Percentiles rank a stretch among this genome's conserved stretches.
phyloP scores from a whole-genome alignment of 2,888 invertebrate species.

The Polietes domitor region DNA sequence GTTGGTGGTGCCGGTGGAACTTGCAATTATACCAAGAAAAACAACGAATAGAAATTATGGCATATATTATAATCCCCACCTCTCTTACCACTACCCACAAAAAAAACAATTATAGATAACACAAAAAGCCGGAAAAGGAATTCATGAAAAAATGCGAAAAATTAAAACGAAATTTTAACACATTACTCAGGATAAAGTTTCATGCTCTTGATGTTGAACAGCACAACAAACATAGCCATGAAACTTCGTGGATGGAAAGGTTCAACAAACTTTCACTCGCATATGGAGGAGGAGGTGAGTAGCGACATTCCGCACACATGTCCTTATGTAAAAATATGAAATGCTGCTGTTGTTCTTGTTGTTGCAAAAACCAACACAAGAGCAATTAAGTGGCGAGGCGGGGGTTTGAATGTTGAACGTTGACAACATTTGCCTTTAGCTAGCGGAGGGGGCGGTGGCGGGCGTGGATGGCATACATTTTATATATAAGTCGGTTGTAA shows the following conservation, averaged over 20 bases:
- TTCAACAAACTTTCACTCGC: not conserved
- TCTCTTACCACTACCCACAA: too few species aligned
- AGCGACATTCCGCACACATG: not conserved
- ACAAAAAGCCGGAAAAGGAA: not conserved
- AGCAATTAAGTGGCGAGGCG: not conserved
- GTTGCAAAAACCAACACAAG: not conserved
- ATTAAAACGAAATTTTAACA: constrained; percentile 44
- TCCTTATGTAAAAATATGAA: not conserved
- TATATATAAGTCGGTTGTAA: not conserved
- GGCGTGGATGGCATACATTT: not conserved
- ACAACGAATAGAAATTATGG: constrained; percentile 4
- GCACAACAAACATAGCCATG: not conserved
- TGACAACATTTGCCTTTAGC: too few species aligned
- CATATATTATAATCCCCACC: constrained; percentile 47
- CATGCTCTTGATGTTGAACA: not conserved
- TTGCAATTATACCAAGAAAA: too few species aligned
- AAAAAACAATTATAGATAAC: constrained; percentile 59
- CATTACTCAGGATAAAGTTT: constrained; percentile 2
- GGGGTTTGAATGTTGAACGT: too few species aligned
- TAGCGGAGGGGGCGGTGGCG: too few species aligned
- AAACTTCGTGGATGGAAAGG: not conserved
- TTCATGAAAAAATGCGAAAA: constrained; percentile 10
- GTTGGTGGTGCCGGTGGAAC: too few species aligned
- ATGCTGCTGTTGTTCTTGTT: not conserved
- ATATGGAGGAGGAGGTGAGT: not conserved